phyloP scores from a whole-genome alignment of 2,888 invertebrate genomes.

The Atherix ibis region DNA sequence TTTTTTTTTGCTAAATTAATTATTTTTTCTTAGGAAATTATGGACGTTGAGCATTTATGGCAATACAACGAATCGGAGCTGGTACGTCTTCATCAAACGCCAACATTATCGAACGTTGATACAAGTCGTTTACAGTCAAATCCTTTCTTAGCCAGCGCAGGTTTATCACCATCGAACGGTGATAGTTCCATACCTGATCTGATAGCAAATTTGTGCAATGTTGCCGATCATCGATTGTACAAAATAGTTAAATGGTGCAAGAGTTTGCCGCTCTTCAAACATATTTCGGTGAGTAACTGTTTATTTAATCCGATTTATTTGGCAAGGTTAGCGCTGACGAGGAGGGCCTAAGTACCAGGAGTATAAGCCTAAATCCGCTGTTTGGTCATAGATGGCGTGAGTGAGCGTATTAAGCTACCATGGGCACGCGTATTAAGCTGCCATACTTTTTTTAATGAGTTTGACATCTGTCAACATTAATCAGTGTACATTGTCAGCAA shows the following conservation, averaged over 20 bases:
- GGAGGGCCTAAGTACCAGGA: no score
- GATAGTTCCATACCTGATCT: constrained; percentile 66
- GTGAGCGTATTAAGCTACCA: no score
- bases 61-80: constrained; percentile 78
- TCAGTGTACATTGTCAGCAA: no score
- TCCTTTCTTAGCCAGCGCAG: constrained; percentile 40
- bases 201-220: constrained; percentile 78
- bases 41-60: constrained; percentile 93
- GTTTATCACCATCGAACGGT: constrained; percentile 21
- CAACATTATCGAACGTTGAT: constrained; percentile 14
- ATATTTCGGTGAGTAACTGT: constrained; percentile 64
- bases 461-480: no score
- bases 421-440: no score
- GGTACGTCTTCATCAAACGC: constrained; percentile 40
- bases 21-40: constrained; percentile 55
- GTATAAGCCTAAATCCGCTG: no score
- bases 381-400: no score
- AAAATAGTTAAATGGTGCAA: constrained; percentile 99
- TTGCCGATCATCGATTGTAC: constrained; percentile 88
- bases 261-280: constrained; percentile 88
- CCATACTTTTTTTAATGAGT: no score
- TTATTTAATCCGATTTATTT: no score
- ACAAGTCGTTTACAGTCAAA: constrained; percentile 33
- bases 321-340: no score
- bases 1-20: neutral